Conservation (phyloP, 2,888 invertebrate species). For the Mactromeris polynyma region DNA sequence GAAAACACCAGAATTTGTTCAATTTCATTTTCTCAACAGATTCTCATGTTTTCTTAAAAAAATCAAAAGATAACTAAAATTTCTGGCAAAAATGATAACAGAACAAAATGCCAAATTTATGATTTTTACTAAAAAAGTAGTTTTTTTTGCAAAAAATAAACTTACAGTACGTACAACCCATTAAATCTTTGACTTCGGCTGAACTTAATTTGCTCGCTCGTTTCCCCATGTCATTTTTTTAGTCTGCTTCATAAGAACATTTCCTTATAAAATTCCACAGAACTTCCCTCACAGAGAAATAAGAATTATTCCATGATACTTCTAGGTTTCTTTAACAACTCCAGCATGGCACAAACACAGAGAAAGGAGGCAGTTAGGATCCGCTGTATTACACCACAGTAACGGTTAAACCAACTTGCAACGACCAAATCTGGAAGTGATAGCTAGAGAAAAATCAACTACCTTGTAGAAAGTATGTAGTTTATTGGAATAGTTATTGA, state of each 20-base stretch:
- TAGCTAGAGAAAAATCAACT: neutral
- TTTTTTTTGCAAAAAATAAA: constrained; percentile 30
- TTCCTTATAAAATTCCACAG: neutral
- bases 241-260: neutral
- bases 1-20: too few relatives aligned
- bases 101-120: too few relatives aligned
- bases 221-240: constrained; percentile 76
- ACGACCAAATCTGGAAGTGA: neutral
- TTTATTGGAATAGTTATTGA: constrained; percentile 10
- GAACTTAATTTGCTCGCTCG: constrained; percentile 75
- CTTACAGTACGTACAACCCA: constrained; percentile 79
- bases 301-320: neutral
- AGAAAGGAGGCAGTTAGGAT: neutral
- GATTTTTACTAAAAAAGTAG: too few relatives aligned
- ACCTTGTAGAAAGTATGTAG: neutral
- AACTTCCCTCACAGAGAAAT: neutral
- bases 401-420: neutral
- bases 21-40: too few relatives aligned
- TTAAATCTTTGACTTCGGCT: constrained; percentile 75
- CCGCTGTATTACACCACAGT: neutral
- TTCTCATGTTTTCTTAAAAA: too few relatives aligned
- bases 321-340: neutral
- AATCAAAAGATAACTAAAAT: too few relatives aligned
- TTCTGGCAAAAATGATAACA: too few relatives aligned
- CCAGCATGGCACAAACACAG: neutral